Base-by-base conservation (phyloP, 2,797 vertebrate species). In the Brotula barbata region DNA sequence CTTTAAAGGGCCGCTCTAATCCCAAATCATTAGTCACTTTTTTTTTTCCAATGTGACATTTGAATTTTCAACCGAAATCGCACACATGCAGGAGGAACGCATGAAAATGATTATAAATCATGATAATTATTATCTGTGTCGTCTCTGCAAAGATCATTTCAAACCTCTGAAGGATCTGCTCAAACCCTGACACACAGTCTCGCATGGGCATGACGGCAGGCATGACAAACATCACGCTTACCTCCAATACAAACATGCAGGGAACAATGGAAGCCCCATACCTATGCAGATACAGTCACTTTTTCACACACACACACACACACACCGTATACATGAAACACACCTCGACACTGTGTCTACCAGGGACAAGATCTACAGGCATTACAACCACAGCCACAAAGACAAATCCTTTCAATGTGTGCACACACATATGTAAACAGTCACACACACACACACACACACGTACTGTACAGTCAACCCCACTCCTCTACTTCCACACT, bases 301-400 rank as follows among this genome's bases (percentile, higher is more conserved):
- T 36, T 36, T 10, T 36, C 40, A 66, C 37, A 36, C 46, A 50
- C 48, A 42, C 28, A 19, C 34, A 39, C 42, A n/a, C 43, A 11
- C 6, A 3, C 11, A 31, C 31, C n/a, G 15, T 58, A 44, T 25
- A 31, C 36, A 47, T 40, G 22, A 41, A 58, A 36, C 20, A 44
- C 14, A 22, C 20, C 14, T 2, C 20, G 20, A 58, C 51, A 50
- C 42, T 47, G 22, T 40, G 9, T n/a, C 44, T 44, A 22, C 25
- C 41, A 44, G 49, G 47, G 55, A 66, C 40, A 15, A 46, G 57
- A 41, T 67, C 34, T 23, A 36, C 47, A 59, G 49, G 28, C 49
- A 53, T 59, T 46, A 17, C 33, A 47, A 67, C 56, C 33, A 19
- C 10, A 39, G 15, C 20, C 4, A 45, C 12, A 40, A 58, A 58